Conservation (phyloP, 1,140 invertebrate genomes). For the Cylas formicarius region DNA sequence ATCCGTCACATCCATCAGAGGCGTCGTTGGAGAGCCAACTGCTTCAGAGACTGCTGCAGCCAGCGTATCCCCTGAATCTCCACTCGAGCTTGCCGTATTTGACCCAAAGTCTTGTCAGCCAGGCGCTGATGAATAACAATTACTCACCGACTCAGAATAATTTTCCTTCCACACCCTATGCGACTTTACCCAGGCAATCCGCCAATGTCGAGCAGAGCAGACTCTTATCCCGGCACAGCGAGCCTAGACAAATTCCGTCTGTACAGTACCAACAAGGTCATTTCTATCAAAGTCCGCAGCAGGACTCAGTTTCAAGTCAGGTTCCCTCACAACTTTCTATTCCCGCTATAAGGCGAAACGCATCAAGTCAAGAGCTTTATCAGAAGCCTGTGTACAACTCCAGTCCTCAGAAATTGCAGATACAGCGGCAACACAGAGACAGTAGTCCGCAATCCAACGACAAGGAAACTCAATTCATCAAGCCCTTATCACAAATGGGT, state of each 20-base stretch:
- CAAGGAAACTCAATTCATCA: constrained; percentile 52
- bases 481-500: constrained; percentile 57
- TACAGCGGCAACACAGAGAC: constrained; percentile 7
- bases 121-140: constrained; percentile 34
- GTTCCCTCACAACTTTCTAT: too few relatives aligned
- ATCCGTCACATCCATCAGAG: constrained; percentile 21
- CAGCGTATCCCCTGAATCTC: constrained; percentile 25
- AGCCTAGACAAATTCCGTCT: constrained; percentile 25
- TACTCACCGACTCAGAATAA: constrained; percentile 31
- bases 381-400: too few relatives aligned
- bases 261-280: constrained; percentile 8
- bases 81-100: constrained; percentile 25
- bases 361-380: too few relatives aligned
- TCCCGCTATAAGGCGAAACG: too few relatives aligned
- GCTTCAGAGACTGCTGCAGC: constrained; percentile 28
- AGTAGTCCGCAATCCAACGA: constrained; percentile 16
- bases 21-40: constrained; percentile 31
- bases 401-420: too few relatives aligned
- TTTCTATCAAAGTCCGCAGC: constrained; percentile 28
- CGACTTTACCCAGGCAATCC: constrained; percentile 26
- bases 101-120: constrained; percentile 18
- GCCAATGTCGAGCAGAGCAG: constrained; percentile 33
- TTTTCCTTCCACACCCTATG: constrained; percentile 18
- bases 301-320: too few relatives aligned
- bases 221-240: constrained; percentile 29